Evolutionary conservation across 92 coral and sea anemone species (phyloP).

Genomic region (Meandrina meandrites): DNA sequence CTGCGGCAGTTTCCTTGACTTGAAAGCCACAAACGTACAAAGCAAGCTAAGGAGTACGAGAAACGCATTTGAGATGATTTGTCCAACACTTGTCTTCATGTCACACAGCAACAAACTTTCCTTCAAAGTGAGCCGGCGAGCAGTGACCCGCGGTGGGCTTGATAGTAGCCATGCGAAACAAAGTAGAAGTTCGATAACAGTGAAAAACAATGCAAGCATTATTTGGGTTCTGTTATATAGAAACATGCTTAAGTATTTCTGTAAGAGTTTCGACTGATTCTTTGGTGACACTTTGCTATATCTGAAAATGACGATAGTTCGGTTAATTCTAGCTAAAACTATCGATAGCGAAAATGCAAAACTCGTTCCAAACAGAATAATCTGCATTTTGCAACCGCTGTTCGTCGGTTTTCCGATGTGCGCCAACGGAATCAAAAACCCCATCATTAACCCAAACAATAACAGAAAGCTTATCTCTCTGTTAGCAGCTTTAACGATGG

Average conservation of each 20-base stretch:
- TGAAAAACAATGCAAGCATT: conserved; percentile 43
- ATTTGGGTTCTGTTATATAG: conserved; percentile 59
- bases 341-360: conserved; percentile 63
- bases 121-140: conserved; percentile 30
- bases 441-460: conserved; percentile 61
- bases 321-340: conserved; percentile 75
- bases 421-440: conserved; percentile 72
- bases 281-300: conserved; percentile 23
- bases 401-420: conserved; percentile 68
- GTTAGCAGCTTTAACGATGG: conserved; percentile 82
- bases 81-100: conserved; percentile 46
- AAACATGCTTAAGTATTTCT: conserved; percentile 22
- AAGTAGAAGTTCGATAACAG: conserved; percentile 58
- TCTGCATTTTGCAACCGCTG: conserved; percentile 60
- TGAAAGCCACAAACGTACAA: conserved; percentile 74
- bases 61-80: conserved; percentile 43
- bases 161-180: conserved; percentile 66
- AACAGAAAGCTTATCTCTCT: conserved; percentile 75
- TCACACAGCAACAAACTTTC: conserved; percentile 47
- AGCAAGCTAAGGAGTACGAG: conserved; percentile 53
- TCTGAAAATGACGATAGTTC: conserved; percentile 68
- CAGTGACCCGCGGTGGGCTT: conserved; percentile 67
- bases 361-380: conserved; percentile 64
- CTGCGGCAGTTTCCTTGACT: conserved; percentile 80
- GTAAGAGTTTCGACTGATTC: conserved; percentile 20